Conservation (phyloP, 1,140 invertebrate genomes). For the Drosophila melanogaster region DNA sequence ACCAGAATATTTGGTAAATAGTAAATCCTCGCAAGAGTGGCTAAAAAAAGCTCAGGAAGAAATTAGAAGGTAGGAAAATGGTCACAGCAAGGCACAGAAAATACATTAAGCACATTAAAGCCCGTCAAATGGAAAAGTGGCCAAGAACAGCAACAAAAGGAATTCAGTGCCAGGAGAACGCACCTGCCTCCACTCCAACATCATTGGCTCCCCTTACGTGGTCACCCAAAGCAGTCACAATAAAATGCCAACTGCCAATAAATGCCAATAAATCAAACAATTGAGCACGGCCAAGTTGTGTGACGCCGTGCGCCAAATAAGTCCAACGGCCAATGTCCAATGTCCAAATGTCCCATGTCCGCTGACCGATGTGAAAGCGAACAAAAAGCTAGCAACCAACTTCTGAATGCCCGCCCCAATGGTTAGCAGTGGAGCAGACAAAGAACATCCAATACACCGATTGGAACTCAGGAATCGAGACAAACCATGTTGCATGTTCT, state of each 20-base stretch:
- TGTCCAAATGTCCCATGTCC: not conserved
- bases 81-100: not conserved
- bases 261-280: conserved; percentile 79
- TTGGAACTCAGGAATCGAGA: not conserved
- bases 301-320: conserved; percentile 68
- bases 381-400: conserved; percentile 6
- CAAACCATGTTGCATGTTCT: not conserved
- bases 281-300: conserved; percentile 68
- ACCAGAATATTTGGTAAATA: not conserved
- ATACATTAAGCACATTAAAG: conserved; percentile 40
- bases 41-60: not conserved
- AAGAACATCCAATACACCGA: conserved; percentile 6
- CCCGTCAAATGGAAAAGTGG: conserved; percentile 57
- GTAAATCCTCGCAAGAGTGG: not conserved
- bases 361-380: conserved; percentile 1
- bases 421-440: not conserved
- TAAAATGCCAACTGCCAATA: conserved; percentile 82
- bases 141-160: conserved; percentile 28
- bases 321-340: conserved; percentile 31
- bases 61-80: conserved; percentile 21
- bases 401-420: not conserved
- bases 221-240: conserved; percentile 60
- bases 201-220: not conserved
- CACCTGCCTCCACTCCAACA: conserved; percentile 1
- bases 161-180: conserved; percentile 6